Evolutionary conservation across 2,888 invertebrate species (phyloP).

Genomic region (Nycteola revayana): DNA sequence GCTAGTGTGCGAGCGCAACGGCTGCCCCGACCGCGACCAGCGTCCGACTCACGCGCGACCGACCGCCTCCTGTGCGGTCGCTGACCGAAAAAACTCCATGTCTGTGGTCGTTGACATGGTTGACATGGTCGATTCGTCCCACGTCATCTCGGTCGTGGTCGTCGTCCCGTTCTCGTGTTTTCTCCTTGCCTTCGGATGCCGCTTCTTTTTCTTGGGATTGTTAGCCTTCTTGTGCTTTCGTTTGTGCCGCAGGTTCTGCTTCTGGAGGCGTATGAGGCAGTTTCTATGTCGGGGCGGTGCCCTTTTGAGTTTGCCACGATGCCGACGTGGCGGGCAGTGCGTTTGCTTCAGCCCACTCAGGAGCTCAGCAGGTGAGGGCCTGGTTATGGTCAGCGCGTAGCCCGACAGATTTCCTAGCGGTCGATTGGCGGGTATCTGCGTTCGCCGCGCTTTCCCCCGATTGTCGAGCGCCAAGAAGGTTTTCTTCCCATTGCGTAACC

Average conservation of each 20-base stretch:
- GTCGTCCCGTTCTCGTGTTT: slow-evolving; percentile 73
- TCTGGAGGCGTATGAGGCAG: slow-evolving; percentile 75
- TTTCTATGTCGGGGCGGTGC: slow-evolving; percentile 69
- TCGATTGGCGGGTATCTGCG: slow-evolving; percentile 85
- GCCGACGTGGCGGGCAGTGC: slow-evolving; percentile 65
- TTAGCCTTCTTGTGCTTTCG: slow-evolving; percentile 77
- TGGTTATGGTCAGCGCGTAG: slow-evolving; percentile 85
- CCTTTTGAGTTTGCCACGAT: slow-evolving; percentile 69
- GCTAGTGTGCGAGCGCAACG: slow-evolving; percentile 77
- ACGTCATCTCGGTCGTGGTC: slow-evolving; percentile 70
- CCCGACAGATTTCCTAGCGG: slow-evolving; percentile 88
- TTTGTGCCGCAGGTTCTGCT: slow-evolving; percentile 66
- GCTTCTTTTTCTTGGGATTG: slow-evolving; percentile 74
- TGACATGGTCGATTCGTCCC: slow-evolving; percentile 78
- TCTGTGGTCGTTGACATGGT: slow-evolving; percentile 77
- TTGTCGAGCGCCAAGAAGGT: slow-evolving; percentile 91
- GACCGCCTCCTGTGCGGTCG: slow-evolving; percentile 80
- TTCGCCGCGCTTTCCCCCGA: slow-evolving; percentile 86
- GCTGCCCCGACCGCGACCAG: slow-evolving; percentile 74
- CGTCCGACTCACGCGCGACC: slow-evolving; percentile 74
- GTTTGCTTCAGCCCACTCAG: slow-evolving; percentile 35
- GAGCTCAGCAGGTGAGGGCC: slow-evolving; percentile 21
- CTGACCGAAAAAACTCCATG: slow-evolving; percentile 81
- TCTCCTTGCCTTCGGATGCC: slow-evolving; percentile 81
- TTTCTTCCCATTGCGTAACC: slow-evolving; percentile 84